Percentiles rank a stretch among this genome's conserved stretches.
Evolutionary conservation across 37 sponge, comb jelly and placozoan species (phyloP).

Genomic region (Ianthella basta): DNA sequence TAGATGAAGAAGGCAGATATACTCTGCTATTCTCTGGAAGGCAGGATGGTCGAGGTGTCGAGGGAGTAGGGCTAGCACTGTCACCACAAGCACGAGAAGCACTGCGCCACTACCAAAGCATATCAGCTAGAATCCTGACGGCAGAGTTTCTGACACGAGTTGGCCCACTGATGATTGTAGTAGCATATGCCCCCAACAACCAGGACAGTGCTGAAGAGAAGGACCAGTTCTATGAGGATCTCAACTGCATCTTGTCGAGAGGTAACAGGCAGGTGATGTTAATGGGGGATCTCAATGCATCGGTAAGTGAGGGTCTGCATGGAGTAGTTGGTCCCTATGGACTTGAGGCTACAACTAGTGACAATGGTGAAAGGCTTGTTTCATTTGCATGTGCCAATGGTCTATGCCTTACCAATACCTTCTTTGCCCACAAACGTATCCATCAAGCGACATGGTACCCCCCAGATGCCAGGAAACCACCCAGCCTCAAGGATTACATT

Average conservation of each 20-base stretch:
- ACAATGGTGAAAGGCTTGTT: slow-evolving; percentile 13
- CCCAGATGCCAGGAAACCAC: not conserved
- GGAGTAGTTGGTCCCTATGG: slow-evolving; percentile 18
- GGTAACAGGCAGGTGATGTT: slow-evolving; percentile 17
- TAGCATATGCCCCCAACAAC: slow-evolving; percentile 16
- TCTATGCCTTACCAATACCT: slow-evolving; percentile 11
- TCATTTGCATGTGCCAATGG: slow-evolving; percentile 29
- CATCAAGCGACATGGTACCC: slow-evolving; percentile 23
- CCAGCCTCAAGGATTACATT: slow-evolving; percentile 22
- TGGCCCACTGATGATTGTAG: slow-evolving; percentile 15
- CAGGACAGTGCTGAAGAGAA: slow-evolving; percentile 15
- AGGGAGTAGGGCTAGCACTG: slow-evolving; percentile 21
- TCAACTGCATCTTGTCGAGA: not conserved
- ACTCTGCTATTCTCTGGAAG: slow-evolving; percentile 18
- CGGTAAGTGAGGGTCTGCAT: slow-evolving; percentile 6
- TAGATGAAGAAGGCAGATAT: slow-evolving; percentile 20
- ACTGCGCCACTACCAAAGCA: slow-evolving; percentile 1
- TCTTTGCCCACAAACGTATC: slow-evolving; percentile 16
- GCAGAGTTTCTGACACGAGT: slow-evolving; percentile 10
- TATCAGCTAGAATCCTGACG: slow-evolving; percentile 26
- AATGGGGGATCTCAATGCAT: slow-evolving; percentile 15
- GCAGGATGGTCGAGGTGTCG: not conserved
- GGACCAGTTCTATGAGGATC: slow-evolving; percentile 23
- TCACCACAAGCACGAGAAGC: slow-evolving; percentile 24
- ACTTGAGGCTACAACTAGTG: slow-evolving; percentile 5